Evolutionary conservation across 92 coral and sea anemone genomes (phyloP), one percentile per base, ranked within the genome.

Genomic region (Actinernus sp.): DNA sequence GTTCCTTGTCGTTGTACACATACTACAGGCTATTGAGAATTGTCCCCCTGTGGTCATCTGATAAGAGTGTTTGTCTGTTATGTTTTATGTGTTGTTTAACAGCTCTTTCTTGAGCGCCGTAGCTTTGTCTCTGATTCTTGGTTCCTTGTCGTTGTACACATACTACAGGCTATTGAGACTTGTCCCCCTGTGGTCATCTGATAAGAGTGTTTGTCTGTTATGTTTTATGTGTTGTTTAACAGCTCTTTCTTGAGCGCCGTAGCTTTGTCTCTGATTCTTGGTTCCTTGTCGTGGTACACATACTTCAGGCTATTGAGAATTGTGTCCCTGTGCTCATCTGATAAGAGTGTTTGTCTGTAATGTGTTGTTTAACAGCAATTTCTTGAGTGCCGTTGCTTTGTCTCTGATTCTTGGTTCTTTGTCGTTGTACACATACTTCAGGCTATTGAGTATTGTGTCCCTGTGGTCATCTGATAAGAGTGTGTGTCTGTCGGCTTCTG

Each of bases 1-100:
- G 96, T 32, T 90, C 96, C 67, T 85, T 90, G 52, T 90, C 96
- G 31, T 66, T 86, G 62, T 90, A 86, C 3, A 90, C 80, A 40
- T 71, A 90, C 39, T 90, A 86, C 23, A 90, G 70, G 36, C 92
- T 68, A 50, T 90, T 75, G n/a, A 90, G 63, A 10, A 85, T 81
- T 3, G 23, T 62, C 17, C 81, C 84, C 55, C 55, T 89, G 34
- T 60, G 67, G 18, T 69, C 81, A 22, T 56, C 84, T 3, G 84
- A 60, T 53, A 89, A 60, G 46, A 89, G 31, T 8, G 63, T 60
- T 49, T 76, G 57, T 14, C 85, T 74, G n/a, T n/a, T n/a, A n/a
- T n/a, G n/a, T n/a, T n/a, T n/a, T n/a, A n/a, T n/a, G n/a, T n/a
- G n/a, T n/a, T n/a, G n/a, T n/a, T n/a, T n/a, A n/a, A n/a, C n/a